Evolutionary conservation across 2,888 invertebrate genomes (phyloP).

Genomic region (Dugesia japonica): DNA sequence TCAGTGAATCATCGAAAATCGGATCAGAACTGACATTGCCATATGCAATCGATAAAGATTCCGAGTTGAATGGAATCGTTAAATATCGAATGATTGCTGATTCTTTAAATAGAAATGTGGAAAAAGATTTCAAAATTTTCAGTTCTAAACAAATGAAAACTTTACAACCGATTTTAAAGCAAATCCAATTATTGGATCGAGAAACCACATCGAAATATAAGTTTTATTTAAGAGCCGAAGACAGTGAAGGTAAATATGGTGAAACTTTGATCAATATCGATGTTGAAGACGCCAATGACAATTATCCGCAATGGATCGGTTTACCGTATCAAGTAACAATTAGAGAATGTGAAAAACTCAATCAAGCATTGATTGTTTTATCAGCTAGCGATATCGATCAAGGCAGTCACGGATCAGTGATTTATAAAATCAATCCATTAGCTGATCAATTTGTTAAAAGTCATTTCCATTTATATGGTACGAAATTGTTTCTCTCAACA

Average conservation of each 20-base stretch:
- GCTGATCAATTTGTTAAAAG: slow-evolving; percentile 7
- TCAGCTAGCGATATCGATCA: slow-evolving; percentile 23
- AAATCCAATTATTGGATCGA: slow-evolving; percentile 26
- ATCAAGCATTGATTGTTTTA: slow-evolving; percentile 13
- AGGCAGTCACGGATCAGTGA: slow-evolving; percentile 24
- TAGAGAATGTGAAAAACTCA: slow-evolving; percentile 10
- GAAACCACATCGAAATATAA: slow-evolving; percentile 7
- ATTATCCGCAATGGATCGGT: slow-evolving; percentile 23
- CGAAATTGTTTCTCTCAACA: slow-evolving; percentile 25
- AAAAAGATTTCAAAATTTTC: not conserved
- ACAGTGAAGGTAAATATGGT: slow-evolving; percentile 21
- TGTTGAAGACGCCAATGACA: slow-evolving; percentile 28
- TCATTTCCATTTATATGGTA: slow-evolving; percentile 24
- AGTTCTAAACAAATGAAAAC: not conserved
- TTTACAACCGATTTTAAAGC: not conserved
- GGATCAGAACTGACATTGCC: slow-evolving; percentile 20
- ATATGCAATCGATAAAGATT: slow-evolving; percentile 27
- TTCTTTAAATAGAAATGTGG: not conserved
- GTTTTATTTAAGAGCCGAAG: slow-evolving; percentile 22
- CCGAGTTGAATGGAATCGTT: not conserved
- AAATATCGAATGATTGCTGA: slow-evolving; percentile 14
- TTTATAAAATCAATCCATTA: not conserved
- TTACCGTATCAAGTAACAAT: slow-evolving; percentile 13
- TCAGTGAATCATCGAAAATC: slow-evolving; percentile 24
- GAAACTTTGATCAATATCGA: slow-evolving; percentile 12